phyloP scores from a whole-genome alignment of 2,797 vertebrate genomes.

The Echiichthys vipera region DNA sequence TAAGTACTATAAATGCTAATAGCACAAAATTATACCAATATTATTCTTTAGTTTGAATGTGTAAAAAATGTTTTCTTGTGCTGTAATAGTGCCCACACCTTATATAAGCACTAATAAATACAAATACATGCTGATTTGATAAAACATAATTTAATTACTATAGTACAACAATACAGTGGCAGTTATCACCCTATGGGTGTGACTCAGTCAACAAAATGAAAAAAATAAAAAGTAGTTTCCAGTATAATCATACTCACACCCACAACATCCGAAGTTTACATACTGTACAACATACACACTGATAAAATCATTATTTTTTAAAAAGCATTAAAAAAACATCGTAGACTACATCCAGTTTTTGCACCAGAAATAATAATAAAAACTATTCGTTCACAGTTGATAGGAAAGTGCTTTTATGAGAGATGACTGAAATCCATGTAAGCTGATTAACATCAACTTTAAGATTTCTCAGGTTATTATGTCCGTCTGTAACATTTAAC shows the following conservation, averaged over 20 bases:
- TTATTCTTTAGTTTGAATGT: conserved; percentile 34
- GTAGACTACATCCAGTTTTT: not conserved
- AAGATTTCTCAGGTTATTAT: not conserved
- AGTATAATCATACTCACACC: conserved; percentile 27
- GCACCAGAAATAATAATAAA: conserved; percentile 15
- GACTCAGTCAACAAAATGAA: not conserved
- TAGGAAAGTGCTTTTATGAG: conserved; percentile 70
- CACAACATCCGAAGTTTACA: conserved; percentile 49
- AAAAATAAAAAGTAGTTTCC: not conserved
- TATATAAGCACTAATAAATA: conserved; percentile 37
- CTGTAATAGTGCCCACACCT: conserved; percentile 12
- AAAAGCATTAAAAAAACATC: conserved; percentile 6
- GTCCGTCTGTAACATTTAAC: not conserved
- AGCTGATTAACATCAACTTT: not conserved
- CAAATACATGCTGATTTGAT: conserved; percentile 36
- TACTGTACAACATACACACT: conserved; percentile 43
- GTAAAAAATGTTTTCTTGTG: conserved; percentile 29
- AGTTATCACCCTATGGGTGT: not conserved
- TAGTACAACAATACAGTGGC: conserved; percentile 22
- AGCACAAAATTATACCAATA: conserved; percentile 2
- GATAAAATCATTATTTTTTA: conserved; percentile 18
- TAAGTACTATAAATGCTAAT: conserved; percentile 4
- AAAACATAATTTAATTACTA: conserved; percentile 75
- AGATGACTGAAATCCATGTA: conserved; percentile 23
- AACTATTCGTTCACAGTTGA: conserved; percentile 66